These are phyloP conservation scores for Guaruba guarouba DNA, from an alignment of 2,113 vertebrate species.

Conservation along the genomic window DNA sequence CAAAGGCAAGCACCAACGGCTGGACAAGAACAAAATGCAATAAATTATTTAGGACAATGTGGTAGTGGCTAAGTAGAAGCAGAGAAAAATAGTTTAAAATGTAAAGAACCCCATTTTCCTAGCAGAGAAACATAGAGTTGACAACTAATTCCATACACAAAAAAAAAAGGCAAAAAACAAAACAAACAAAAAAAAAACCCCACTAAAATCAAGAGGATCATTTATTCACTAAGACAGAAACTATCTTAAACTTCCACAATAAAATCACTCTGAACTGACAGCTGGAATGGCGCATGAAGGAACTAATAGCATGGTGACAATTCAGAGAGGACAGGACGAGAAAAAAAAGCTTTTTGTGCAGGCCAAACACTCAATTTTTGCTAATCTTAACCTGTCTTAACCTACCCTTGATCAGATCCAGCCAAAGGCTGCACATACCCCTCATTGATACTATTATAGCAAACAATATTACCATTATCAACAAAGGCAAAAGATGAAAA, in stretches of 20 bases:
- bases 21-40: not conserved
- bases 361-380: not conserved
- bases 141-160: not conserved
- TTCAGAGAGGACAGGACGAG: not conserved
- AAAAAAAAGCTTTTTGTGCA: not conserved
- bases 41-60: not conserved
- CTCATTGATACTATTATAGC: not conserved
- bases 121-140: not conserved
- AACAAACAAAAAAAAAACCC: not conserved
- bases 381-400: not conserved
- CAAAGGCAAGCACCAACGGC: not conserved
- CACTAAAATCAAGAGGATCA: not conserved
- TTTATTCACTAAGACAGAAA: not conserved
- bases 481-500: not conserved
- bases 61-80: not conserved
- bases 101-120: not conserved
- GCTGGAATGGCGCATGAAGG: not conserved
- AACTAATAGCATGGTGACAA: not conserved
- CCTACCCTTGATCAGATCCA: not conserved
- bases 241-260: not conserved
- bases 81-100: not conserved
- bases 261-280: not conserved
- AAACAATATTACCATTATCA: not conserved
- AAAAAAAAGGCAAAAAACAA: not conserved
- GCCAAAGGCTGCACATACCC: not conserved